Evolutionary conservation across 1,140 invertebrate genomes (phyloP), one percentile per base, ranked within the genome.

Genomic region (Odontomachus brunneus): DNA sequence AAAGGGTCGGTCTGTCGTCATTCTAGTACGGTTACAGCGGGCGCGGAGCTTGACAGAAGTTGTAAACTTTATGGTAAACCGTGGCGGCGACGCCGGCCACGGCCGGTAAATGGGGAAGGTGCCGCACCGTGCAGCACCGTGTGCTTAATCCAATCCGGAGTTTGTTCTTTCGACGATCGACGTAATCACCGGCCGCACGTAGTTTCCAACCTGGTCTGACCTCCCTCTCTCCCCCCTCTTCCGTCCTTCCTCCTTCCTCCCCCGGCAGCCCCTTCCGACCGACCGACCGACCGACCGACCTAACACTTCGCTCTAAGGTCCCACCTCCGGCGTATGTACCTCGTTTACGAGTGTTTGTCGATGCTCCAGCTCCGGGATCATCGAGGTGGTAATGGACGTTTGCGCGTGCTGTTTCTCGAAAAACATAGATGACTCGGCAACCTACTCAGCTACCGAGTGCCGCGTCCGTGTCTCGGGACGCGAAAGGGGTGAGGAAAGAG

Each of bases 101-200:
- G 86, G 83, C 82, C 89, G 75, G 89, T 91, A 92, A 92, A 92
- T 92, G 91, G 85, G 86, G 85, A 90, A 86, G 86, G 85, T 84
- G 85, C 76, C 84, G 84, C 65, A 51, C 38, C 75, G 75, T 80
- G 88, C 83, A 87, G 87, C 85, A 63, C 73, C 75, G 84, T 84
- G 88, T 89, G 89, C 90, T 93, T 92, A 92, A 93, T 92, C 90
- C 91, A 92, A 93, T 93, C 89, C 86, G 44, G 88, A 93, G 91
- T 92, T 92, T 90, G 91, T 92, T 92, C 91, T 92, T 92, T 92
- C 89, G 88, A 88, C 91, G 90, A 92, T 91, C 89, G 91, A 93
- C 89, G 92, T 92, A 92, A 92, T 92, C 89, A 92, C 91, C 88
- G 86, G 89, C 86, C 88, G 84, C 89, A 84, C 89, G 85, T 89